Evolutionary conservation across 2,113 vertebrate genomes (phyloP).

Genomic region (Hemicordylus capensis): DNA sequence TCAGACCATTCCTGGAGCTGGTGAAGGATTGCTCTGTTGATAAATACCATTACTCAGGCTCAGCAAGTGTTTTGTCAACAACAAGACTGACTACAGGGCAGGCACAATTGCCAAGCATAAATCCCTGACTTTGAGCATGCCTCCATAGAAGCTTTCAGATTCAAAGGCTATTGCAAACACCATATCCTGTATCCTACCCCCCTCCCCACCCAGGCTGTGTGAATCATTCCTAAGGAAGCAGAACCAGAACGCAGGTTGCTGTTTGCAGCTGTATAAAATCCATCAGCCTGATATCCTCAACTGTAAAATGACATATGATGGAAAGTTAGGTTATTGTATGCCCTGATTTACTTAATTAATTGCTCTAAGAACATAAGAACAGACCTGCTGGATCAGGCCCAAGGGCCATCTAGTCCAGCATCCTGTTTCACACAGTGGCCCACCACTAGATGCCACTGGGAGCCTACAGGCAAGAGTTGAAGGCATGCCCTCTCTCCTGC

Average conservation of each 20-base stretch:
- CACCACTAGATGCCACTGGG: too few species aligned
- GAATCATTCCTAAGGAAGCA: conserved; percentile 16
- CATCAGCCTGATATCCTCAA: not conserved
- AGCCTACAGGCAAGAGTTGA: too few species aligned
- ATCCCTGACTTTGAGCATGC: not conserved
- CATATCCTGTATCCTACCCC: not conserved
- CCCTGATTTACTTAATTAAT: not conserved
- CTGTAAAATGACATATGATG: not conserved
- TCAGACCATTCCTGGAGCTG: not conserved
- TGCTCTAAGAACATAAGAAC: too few species aligned
- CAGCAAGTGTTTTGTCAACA: not conserved
- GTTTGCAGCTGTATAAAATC: not conserved
- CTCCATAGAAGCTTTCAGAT: not conserved
- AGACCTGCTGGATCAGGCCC: too few species aligned
- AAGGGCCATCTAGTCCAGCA: too few species aligned
- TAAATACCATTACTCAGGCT: not conserved
- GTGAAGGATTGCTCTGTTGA: not conserved
- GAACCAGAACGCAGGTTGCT: not conserved
- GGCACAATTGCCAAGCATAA: not conserved
- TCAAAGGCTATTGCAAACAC: not conserved
- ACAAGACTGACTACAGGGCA: not conserved
- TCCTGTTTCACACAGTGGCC: too few species aligned
- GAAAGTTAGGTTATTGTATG: not conserved
- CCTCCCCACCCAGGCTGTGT: not conserved
- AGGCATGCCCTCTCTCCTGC: too few species aligned